phyloP scores from a whole-genome alignment of 2,113 vertebrate species.

The Alosa alosa region DNA sequence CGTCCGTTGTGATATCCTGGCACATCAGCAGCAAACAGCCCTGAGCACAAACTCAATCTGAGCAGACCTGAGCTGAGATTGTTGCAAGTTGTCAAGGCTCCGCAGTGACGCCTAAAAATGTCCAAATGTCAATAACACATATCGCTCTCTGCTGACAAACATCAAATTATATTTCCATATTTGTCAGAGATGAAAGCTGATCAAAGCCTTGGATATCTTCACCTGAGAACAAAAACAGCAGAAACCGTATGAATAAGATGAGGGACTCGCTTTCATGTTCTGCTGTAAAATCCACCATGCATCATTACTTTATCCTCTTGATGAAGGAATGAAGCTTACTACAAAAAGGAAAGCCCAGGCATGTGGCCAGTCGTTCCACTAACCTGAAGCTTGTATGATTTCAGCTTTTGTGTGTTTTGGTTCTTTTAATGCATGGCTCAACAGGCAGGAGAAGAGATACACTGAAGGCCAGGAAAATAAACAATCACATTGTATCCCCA shows the following conservation, averaged over 20 bases:
- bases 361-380: conserved; percentile 44
- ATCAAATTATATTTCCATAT: conserved; percentile 9
- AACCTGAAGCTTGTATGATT: conserved; percentile 53
- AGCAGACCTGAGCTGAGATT: background rate
- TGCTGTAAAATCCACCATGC: background rate
- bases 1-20: background rate
- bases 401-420: conserved; percentile 49
- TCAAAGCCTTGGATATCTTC: background rate
- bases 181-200: conserved; percentile 17
- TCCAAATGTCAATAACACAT: background rate
- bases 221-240: conserved; percentile 1
- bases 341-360: conserved; percentile 54
- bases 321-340: conserved; percentile 49
- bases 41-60: background rate
- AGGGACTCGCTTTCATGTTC: background rate
- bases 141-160: background rate
- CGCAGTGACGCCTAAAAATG: background rate
- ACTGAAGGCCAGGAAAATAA: conserved; percentile 42
- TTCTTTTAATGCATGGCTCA: conserved; percentile 52
- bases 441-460: conserved; percentile 50
- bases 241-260: background rate
- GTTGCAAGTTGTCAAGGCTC: background rate
- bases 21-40: background rate
- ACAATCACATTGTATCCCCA: conserved; percentile 12
- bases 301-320: conserved; percentile 30